Conservation (phyloP, 2,797 vertebrate genomes). For the Enteromius thamalakanensis region DNA sequence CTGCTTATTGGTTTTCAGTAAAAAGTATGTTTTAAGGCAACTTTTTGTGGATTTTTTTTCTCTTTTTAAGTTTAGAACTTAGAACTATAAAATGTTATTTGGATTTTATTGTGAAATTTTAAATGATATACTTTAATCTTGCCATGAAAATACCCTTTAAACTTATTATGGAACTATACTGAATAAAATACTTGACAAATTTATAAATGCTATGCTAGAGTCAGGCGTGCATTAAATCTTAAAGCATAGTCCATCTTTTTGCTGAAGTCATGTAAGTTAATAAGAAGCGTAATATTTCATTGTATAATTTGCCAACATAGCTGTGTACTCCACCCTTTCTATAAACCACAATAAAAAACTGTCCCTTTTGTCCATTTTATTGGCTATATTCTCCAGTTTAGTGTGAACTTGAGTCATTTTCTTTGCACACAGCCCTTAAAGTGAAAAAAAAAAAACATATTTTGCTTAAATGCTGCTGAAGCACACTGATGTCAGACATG, state of each 20-base stretch:
- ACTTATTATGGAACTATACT: not conserved
- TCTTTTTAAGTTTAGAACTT: not conserved
- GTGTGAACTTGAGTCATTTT: slow-evolving; percentile 1
- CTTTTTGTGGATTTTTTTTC: not conserved
- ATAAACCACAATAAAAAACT: not conserved
- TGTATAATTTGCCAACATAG: not conserved
- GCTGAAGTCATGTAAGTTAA: not conserved
- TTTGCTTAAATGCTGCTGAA: slow-evolving; percentile 45
- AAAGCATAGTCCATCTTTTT: not conserved
- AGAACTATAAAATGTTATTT: not conserved
- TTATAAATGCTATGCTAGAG: not conserved
- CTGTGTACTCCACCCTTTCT: not conserved
- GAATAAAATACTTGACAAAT: not conserved
- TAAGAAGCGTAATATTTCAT: not conserved
- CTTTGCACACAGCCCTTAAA: not conserved
- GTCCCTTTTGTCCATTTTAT: not conserved
- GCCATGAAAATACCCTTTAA: not conserved
- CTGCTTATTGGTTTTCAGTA: not conserved
- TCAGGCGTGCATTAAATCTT: not conserved
- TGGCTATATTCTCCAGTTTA: not conserved
- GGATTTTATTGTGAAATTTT: not conserved
- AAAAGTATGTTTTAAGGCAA: not conserved
- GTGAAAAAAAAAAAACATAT: slow-evolving; percentile 15
- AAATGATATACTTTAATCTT: not conserved
- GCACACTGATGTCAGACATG: not conserved